Evolutionary conservation across 2,113 vertebrate species (phyloP), one percentile per base, ranked within the genome.

Genomic region (Edolisoma coerulescens): DNA sequence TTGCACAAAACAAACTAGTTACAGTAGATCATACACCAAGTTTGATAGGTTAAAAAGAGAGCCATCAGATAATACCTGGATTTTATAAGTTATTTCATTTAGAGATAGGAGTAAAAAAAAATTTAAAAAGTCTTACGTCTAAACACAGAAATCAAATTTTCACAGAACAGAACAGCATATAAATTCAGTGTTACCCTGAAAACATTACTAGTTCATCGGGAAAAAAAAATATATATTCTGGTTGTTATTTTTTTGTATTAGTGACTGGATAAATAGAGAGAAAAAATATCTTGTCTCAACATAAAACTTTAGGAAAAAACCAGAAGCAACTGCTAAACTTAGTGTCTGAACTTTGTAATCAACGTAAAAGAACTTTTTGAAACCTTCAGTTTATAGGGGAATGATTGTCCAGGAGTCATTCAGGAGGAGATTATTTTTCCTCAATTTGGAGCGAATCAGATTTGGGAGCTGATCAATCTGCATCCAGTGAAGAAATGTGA

Each of bases 181-280:
- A 37, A 49, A 89, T 74, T 70, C 21, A 41, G 4, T 42, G 16
- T 21, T 54, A 61, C 4, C 5, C 13, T 61, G 47, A 63, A 84
- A 84, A 50, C 3, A 23, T 33, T 42, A 9, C 1, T 39, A 37
- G 3, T 35, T 37, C 6, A 56, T 1, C 3, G 5, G 1, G 0
- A 7, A 19, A 23, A 22, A 17, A 37, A n/a, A n/a, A n/a, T n/a
- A 13, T 0, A 47, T 5, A 5, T 47, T 69, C 14, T 49, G 15
- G 5, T 35, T 50, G 22, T 22, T 68, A 5, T 78, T 57, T 90
- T 8, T 42, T 71, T 44, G 19, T 56, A 39, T 12, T 41, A 41
- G 3, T 59, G 26, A 6, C 10, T 80, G 15, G 16, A 7, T 42
- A 91, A 83, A 45, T 21, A 53, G 8, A 73, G 11, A 6, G 9